A percentile compares a stretch with the other conserved stretches of the same genome.
Conservation (phyloP, 2,888 invertebrate genomes). For the Muschampia plurimacula region DNA sequence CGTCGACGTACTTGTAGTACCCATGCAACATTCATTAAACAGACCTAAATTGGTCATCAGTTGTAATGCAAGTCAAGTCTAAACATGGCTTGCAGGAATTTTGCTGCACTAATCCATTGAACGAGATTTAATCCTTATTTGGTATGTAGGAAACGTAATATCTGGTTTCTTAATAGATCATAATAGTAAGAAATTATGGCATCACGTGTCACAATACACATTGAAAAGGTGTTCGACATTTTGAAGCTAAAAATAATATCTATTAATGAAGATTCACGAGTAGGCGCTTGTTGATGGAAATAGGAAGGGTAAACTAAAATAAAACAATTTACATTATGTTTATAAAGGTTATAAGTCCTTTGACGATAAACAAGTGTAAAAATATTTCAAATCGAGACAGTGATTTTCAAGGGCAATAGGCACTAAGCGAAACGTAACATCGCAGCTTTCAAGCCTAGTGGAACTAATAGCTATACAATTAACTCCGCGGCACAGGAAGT, state of each 20-base stretch:
- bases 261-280: slow-evolving; percentile 9
- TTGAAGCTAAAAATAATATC: slow-evolving; percentile 14
- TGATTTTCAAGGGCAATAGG: slow-evolving; percentile 50
- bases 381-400: background rate
- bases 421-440: slow-evolving; percentile 59
- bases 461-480: slow-evolving; percentile 79
- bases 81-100: slow-evolving; percentile 60
- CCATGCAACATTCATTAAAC: slow-evolving; percentile 66
- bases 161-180: slow-evolving; percentile 26
- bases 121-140: slow-evolving; percentile 59
- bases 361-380: background rate
- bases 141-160: slow-evolving; percentile 64
- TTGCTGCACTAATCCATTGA: slow-evolving; percentile 54
- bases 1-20: slow-evolving; percentile 53
- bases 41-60: slow-evolving; percentile 64
- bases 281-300: background rate
- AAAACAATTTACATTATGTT: slow-evolving; percentile 18
- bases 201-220: slow-evolving; percentile 16
- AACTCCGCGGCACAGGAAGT: slow-evolving; percentile 72
- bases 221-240: slow-evolving; percentile 18
- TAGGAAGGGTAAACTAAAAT: slow-evolving; percentile 14
- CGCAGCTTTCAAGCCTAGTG: slow-evolving; percentile 66
- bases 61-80: slow-evolving; percentile 58
- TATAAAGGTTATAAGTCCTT: background rate
- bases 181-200: slow-evolving; percentile 4